Evolutionary conservation across 2,113 vertebrate genomes (phyloP).

Genomic region (Microtus pennsylvanicus): DNA sequence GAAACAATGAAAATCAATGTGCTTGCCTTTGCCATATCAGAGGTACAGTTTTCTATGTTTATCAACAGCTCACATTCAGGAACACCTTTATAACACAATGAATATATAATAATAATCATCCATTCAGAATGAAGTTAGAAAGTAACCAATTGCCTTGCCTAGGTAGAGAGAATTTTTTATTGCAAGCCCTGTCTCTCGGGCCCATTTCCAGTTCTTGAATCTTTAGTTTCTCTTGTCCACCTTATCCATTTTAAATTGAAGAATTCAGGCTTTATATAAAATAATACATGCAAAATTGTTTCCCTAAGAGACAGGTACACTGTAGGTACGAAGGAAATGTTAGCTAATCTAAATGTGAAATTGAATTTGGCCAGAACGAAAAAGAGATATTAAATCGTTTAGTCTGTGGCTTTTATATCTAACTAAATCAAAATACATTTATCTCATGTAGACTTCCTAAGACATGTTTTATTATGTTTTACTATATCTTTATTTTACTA

Average conservation of each 20-base stretch:
- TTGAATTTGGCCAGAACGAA: constrained; percentile 52
- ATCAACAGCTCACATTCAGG: background rate
- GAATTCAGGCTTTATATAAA: background rate
- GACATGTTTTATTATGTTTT: constrained; percentile 62
- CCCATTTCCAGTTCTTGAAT: background rate
- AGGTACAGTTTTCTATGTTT: background rate
- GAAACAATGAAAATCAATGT: background rate
- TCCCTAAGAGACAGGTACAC: background rate
- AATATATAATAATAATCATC: background rate
- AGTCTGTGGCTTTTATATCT: constrained; percentile 54
- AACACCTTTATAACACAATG: background rate
- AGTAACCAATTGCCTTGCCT: background rate
- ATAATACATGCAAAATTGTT: background rate
- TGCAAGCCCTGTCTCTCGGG: background rate
- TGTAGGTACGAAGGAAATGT: background rate
- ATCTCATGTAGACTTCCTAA: constrained; percentile 53
- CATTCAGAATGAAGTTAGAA: background rate
- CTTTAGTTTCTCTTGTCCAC: background rate
- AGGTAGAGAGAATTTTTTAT: background rate
- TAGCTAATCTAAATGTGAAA: constrained; percentile 45
- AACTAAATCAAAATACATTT: constrained; percentile 62
- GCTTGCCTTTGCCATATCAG: background rate
- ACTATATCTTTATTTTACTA: constrained; percentile 67
- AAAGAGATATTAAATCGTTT: constrained; percentile 3
- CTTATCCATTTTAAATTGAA: background rate